Evolutionary conservation across 2,888 invertebrate species (phyloP).

Genomic region (Cepaea hortensis): DNA sequence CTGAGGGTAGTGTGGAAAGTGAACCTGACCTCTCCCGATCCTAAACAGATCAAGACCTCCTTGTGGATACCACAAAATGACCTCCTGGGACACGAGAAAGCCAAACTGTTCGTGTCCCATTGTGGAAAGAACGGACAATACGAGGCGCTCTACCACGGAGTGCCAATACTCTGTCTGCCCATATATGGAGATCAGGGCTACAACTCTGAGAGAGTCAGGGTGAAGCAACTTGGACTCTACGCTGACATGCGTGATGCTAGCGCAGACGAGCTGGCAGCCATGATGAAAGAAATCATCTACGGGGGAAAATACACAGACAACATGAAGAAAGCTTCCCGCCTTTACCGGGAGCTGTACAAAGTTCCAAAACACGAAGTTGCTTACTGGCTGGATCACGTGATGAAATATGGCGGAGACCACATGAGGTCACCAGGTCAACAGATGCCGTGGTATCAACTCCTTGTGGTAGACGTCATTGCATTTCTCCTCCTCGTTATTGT

Average conservation of each 20-base stretch:
- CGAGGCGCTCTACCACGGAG: slow-evolving; percentile 63
- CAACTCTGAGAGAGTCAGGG: slow-evolving; percentile 45
- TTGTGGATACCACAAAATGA: slow-evolving; percentile 64
- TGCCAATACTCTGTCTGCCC: slow-evolving; percentile 61
- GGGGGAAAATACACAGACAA: slow-evolving; percentile 37
- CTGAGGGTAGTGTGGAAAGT: slow-evolving; percentile 50
- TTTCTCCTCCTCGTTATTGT: slow-evolving; percentile 16
- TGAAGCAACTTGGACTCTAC: slow-evolving; percentile 28
- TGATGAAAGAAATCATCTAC: slow-evolving; percentile 11
- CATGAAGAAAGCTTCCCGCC: slow-evolving; percentile 45
- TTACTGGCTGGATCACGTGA: slow-evolving; percentile 61
- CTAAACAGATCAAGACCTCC: slow-evolving; percentile 49
- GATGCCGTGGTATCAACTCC: slow-evolving; percentile 60
- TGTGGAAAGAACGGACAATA: slow-evolving; percentile 62
- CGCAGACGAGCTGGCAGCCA: background rate
- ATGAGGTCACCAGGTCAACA: slow-evolving; percentile 49
- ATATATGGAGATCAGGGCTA: slow-evolving; percentile 56
- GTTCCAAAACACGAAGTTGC: slow-evolving; percentile 58
- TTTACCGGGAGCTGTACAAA: slow-evolving; percentile 48
- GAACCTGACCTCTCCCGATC: slow-evolving; percentile 46
- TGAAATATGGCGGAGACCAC: slow-evolving; percentile 12
- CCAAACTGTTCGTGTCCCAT: slow-evolving; percentile 61
- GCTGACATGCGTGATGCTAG: slow-evolving; percentile 9
- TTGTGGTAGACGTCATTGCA: slow-evolving; percentile 58
- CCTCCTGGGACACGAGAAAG: slow-evolving; percentile 57